Conservation (phyloP, 2,113 vertebrate genomes). For the Urocynchramus pylzowi region DNA sequence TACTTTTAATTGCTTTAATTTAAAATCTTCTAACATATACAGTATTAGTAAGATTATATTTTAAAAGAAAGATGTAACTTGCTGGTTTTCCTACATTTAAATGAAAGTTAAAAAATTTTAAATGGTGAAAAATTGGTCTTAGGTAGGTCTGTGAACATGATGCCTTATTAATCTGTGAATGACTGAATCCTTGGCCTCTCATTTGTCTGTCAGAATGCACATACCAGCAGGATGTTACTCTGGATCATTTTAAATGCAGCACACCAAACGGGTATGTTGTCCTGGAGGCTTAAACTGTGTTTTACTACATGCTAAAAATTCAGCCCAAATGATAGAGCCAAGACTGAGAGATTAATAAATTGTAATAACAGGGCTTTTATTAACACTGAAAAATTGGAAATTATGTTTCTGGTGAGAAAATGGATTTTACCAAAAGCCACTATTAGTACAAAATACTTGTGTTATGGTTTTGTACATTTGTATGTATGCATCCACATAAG, state of each 20-base stretch:
- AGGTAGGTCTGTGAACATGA: not conserved
- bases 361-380: not conserved
- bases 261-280: not conserved
- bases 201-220: not conserved
- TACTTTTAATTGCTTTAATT: constrained; percentile 10
- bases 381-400: not conserved
- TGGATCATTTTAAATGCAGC: not conserved
- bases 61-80: not conserved
- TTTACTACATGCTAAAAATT: not conserved
- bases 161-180: not conserved
- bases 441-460: not conserved
- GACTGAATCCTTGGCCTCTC: not conserved
- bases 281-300: not conserved
- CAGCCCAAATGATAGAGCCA: not conserved
- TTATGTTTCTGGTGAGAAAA: not conserved
- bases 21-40: not conserved
- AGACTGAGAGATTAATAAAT: not conserved
- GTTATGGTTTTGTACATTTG: not conserved
- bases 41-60: not conserved
- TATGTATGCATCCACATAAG: not conserved
- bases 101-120: not conserved
- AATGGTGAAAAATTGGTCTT: not conserved
- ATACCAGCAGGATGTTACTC: not conserved
- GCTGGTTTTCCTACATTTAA: not conserved
- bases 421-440: not conserved